Evolutionary conservation across 2,888 invertebrate species (phyloP).

Genomic region (Bruchidius siliquastri): DNA sequence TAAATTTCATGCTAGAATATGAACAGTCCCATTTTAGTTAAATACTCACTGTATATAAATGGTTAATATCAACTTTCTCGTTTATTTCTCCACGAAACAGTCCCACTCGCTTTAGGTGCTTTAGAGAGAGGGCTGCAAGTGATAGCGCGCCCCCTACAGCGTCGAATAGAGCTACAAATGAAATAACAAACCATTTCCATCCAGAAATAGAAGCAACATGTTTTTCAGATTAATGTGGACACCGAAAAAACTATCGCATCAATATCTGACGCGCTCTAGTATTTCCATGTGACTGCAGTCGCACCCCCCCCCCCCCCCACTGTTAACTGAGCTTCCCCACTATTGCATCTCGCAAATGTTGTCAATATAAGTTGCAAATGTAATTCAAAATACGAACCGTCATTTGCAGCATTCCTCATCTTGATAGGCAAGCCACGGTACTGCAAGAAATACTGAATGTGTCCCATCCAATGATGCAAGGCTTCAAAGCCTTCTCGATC

Average conservation of each 20-base stretch:
- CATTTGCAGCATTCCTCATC: conserved; percentile 68
- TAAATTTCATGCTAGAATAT: background rate
- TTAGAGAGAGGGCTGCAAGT: background rate
- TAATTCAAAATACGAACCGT: conserved; percentile 48
- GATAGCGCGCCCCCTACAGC: background rate
- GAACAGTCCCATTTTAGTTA: too few relatives aligned
- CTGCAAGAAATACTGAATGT: conserved; percentile 70
- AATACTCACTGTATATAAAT: background rate
- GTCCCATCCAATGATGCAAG: conserved; percentile 77
- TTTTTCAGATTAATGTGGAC: too few relatives aligned
- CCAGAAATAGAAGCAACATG: too few relatives aligned
- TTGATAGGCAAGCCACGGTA: conserved; percentile 66
- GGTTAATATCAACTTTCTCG: background rate
- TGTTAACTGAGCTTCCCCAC: too few relatives aligned
- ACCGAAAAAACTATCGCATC: too few relatives aligned
- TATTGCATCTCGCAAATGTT: too few relatives aligned
- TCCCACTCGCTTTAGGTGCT: background rate
- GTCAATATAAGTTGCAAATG: background rate
- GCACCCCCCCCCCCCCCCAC: too few relatives aligned
- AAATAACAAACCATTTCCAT: too few relatives aligned
- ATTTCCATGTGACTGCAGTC: too few relatives aligned
- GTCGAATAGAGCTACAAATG: background rate
- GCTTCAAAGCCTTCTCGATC: conserved; percentile 58
- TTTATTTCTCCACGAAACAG: background rate
- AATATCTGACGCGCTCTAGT: too few relatives aligned